Evolutionary conservation across 1,140 invertebrate genomes (phyloP), one percentile per base, ranked within the genome.

Genomic region (Drosophila triauraria): DNA sequence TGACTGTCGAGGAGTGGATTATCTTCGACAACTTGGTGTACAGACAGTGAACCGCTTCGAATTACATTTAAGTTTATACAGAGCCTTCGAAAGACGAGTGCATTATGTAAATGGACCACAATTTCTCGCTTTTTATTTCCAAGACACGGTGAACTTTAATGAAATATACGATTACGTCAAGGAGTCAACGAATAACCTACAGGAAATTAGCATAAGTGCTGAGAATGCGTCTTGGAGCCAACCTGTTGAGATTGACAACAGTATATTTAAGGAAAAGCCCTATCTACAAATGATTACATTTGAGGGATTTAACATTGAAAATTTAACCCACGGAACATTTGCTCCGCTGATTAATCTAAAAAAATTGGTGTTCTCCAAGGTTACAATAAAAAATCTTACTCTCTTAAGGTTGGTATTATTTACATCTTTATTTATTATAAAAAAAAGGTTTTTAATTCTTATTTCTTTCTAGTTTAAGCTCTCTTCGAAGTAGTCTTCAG

Each of bases 11-110:
- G 62, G 13, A 17, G 57, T 12, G 1, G 54, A 64, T 12, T 64
- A 64, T 30, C 57, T 64, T 13, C 25, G 38, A 10, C 40, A 64
- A 60, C 62, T 64, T 32, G 62, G 62, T 2, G 40, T 64, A 12
- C 27, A 64, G 12, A 17, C 54, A 2, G 40, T 61, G 10, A 13
- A 17, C 13, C 62, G 56, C 10, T 64, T 64, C 4, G 61, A 64
- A 25, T n/a, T 60, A 5, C 56, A 61, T 32, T 9, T 44, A 3
- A 27, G 32, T 17, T 5, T 2, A 7, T 64, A 25, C 43, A 15
- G 20, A 59, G 17, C 13, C 12, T 9, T 64, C 1, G 61, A 64
- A 60, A 64, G 5, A 60, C 27, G 20, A 32, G 38, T 64, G 27
- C 46, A 63, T 35, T 32, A 42, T 30, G 20, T 13, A 2, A 1